A percentile compares a stretch with the other conserved stretches of the same genome.
Conservation (phyloP, 2,797 vertebrate species). For the Coilia nasus region DNA sequence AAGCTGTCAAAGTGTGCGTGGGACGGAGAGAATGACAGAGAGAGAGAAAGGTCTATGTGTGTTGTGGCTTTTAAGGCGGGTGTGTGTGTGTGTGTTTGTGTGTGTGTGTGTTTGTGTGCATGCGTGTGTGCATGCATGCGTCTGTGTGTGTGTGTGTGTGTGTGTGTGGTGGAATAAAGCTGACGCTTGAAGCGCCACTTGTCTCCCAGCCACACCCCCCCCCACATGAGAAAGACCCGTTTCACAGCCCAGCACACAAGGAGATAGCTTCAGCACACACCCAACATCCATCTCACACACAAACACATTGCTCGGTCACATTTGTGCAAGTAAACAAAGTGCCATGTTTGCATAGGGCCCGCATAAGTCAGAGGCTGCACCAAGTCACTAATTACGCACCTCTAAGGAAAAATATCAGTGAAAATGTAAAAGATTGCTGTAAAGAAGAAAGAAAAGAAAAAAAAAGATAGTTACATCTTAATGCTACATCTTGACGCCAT, state of each 20-base stretch:
- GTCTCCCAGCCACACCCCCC: constrained; percentile 48
- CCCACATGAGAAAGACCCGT: constrained; percentile 70
- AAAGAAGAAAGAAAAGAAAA: constrained; percentile 46
- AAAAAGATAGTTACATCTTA: constrained; percentile 44
- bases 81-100: neutral
- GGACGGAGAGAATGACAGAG: neutral
- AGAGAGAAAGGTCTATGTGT: neutral
- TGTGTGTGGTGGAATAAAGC: constrained; percentile 4
- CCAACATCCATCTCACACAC: neutral
- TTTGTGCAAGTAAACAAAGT: constrained; percentile 70
- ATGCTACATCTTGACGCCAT: constrained; percentile 59
- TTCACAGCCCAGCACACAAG: constrained; percentile 58
- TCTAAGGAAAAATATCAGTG: constrained; percentile 51
- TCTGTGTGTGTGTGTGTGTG: neutral
- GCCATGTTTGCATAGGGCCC: constrained; percentile 54
- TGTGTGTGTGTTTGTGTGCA: constrained; percentile 25
- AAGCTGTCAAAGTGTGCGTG: no score
- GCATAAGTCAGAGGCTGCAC: constrained; percentile 61
- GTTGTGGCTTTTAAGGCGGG: constrained; percentile 18
- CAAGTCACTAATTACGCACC: constrained; percentile 70
- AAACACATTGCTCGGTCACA: constrained; percentile 30
- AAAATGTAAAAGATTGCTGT: constrained; percentile 60
- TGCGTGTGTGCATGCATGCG: neutral
- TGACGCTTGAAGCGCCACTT: constrained; percentile 27
- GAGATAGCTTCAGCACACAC: neutral